A percentile compares a stretch with the other conserved stretches of the same genome.
Conservation (phyloP, 1,140 invertebrate genomes). For the Heliconius hewitsoni region DNA sequence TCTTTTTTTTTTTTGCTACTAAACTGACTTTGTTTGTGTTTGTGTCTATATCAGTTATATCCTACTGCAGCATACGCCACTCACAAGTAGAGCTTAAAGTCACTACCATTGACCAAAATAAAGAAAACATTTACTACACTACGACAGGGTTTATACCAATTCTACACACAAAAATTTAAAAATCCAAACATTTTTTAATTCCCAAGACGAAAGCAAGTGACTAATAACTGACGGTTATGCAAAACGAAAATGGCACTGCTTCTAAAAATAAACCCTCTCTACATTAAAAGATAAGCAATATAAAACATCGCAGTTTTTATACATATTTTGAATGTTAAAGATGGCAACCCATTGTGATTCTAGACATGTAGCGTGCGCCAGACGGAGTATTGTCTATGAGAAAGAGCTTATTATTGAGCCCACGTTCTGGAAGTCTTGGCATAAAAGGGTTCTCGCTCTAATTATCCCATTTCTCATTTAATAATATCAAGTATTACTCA, state of each 20-base stretch:
- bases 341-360: slow-evolving; percentile 11
- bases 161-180: not conserved
- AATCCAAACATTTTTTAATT: not conserved
- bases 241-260: not conserved
- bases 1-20: too few species aligned
- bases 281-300: slow-evolving; percentile 1
- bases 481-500: not conserved
- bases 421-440: slow-evolving; percentile 8
- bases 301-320: not conserved
- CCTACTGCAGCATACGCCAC: too few species aligned
- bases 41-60: too few species aligned
- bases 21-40: too few species aligned
- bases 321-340: slow-evolving; percentile 10
- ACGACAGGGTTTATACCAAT: too few species aligned
- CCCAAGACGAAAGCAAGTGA: not conserved
- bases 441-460: not conserved
- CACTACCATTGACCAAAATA: too few species aligned
- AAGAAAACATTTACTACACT: too few species aligned
- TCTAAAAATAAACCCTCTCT: not conserved
- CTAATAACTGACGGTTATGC: not conserved
- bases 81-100: too few species aligned
- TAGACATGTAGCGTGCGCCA: slow-evolving; percentile 13
- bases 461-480: not conserved
- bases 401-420: slow-evolving; percentile 11
- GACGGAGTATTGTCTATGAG: slow-evolving; percentile 12